Percentiles rank a stretch among this genome's conserved stretches.
phyloP scores from a whole-genome alignment of 1,140 invertebrate species.

The Trissolcus basalis region DNA sequence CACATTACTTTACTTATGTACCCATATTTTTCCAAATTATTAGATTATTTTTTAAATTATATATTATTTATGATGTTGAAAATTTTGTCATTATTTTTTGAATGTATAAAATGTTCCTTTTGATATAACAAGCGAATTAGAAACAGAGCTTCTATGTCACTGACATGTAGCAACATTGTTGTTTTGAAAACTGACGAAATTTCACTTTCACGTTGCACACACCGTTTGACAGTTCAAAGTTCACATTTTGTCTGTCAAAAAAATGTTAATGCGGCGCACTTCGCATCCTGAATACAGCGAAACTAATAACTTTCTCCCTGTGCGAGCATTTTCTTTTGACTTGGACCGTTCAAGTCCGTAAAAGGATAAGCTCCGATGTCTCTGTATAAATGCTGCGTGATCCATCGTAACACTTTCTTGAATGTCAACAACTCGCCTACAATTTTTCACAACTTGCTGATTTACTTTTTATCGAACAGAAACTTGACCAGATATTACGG shows the following conservation, averaged over 20 bases:
- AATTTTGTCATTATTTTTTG: too few relatives aligned
- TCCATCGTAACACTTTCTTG: slow-evolving; percentile 10
- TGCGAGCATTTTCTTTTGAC: slow-evolving; percentile 28
- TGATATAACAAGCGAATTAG: too few relatives aligned
- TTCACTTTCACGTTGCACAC: slow-evolving; percentile 42
- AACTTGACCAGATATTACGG: too few relatives aligned
- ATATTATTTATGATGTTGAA: too few relatives aligned
- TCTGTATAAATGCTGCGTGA: slow-evolving; percentile 20
- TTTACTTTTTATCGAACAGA: too few relatives aligned
- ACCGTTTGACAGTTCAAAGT: slow-evolving; percentile 41
- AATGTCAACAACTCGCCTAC: slow-evolving; percentile 24
- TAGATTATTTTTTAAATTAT: too few relatives aligned
- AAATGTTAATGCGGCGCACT: slow-evolving; percentile 30
- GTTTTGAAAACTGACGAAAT: slow-evolving; percentile 32
- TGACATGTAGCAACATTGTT: slow-evolving; percentile 37
- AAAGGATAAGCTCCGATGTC: slow-evolving; percentile 46
- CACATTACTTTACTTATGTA: too few relatives aligned
- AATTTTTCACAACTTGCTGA: slow-evolving; percentile 12
- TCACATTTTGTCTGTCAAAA: background rate
- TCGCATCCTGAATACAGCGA: slow-evolving; percentile 24
- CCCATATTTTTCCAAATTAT: too few relatives aligned
- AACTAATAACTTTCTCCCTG: slow-evolving; percentile 51
- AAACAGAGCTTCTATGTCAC: slow-evolving; percentile 13
- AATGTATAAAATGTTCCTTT: too few relatives aligned
- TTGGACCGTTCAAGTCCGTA: slow-evolving; percentile 37